Percentiles rank a stretch among this genome's conserved stretches.
Conservation (phyloP, 2,113 vertebrate species). For the Pomatorhinus ruficollis region DNA sequence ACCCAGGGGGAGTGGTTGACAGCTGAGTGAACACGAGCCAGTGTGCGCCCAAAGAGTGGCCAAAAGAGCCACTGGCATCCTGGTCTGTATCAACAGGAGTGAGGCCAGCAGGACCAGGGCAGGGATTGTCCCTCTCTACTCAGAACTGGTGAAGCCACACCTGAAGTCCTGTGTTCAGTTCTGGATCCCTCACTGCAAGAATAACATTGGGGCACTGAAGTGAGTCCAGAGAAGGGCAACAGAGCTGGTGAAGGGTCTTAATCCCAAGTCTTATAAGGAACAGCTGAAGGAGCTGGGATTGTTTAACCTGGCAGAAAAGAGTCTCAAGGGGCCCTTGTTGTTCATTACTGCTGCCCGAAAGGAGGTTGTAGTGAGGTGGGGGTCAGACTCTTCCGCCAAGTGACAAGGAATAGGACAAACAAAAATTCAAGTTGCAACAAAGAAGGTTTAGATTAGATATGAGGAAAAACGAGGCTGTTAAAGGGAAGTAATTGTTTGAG, state of each 20-base stretch:
- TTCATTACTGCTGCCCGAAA: neutral
- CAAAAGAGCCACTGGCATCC: neutral
- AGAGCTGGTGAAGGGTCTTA: neutral
- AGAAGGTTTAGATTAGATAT: neutral
- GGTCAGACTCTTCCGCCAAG: neutral
- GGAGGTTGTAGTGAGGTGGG: accelerated
- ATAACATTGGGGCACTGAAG: neutral
- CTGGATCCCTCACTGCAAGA: neutral
- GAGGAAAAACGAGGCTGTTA: neutral
- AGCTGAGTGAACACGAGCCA: neutral
- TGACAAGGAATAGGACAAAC: neutral
- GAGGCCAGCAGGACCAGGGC: neutral
- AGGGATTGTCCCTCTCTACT: neutral
- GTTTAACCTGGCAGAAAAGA: neutral
- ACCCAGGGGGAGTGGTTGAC: accelerated
- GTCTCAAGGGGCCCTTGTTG: neutral
- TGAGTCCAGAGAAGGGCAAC: neutral
- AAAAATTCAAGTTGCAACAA: neutral
- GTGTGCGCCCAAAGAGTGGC: accelerated
- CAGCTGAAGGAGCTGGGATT: neutral
- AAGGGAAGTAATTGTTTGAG: neutral
- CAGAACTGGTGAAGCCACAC: neutral
- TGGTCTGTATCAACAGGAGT: neutral
- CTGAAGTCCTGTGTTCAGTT: neutral
- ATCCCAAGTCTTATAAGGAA: neutral